Evolutionary conservation across 2,113 vertebrate species (phyloP), one percentile per base, ranked within the genome.

Genomic region (Hirundichthys speculiger): DNA sequence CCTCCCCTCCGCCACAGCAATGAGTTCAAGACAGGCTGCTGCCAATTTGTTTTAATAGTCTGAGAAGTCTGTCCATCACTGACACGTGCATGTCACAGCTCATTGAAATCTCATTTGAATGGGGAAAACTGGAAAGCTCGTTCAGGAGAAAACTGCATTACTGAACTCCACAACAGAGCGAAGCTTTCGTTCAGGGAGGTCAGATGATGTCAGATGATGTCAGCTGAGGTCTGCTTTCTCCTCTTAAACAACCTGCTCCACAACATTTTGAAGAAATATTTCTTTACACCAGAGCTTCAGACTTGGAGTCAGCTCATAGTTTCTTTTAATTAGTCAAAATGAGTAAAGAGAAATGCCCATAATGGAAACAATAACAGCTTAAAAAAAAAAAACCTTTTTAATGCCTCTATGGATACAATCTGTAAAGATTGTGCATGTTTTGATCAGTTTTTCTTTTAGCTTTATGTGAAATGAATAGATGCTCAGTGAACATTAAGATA

Each of bases 1-100:
- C 51, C 75, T 55, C 53, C 54, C 38, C 40, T 39, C 45, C 65
- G 24, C 51, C 77, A 30, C 51, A 73, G 64, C 40, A 20, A 12
- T 16, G 6, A 16, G 14, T 51, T 62, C 24, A 42, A 75, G 7
- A 66, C 40, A 43, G 7, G 13, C 15, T 16, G 8, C 7, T 14
- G 16, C 11, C 18, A 54, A 54, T 66, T 40, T 65, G 27, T 0
- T 48, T 39, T 45, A 11, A 50, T 53, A 13, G 47, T 50, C n/a
- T 41, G 12, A n/a, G n/a, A 57, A 2, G 15, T 30, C 15, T 34
- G 6, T 25, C 25, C 1, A 8, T 47, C 45, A 34, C 30, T 34
- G 30, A 34, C 30, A 34, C 30, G 9, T 1, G 9, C 30, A 34
- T 10, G 9, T 34, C 30, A 10, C 6, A 9, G 5, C 11, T 34